These are phyloP conservation scores for Bambusicola thoracicus DNA, from an alignment of 2,113 vertebrate genomes.

Conservation along the genomic window DNA sequence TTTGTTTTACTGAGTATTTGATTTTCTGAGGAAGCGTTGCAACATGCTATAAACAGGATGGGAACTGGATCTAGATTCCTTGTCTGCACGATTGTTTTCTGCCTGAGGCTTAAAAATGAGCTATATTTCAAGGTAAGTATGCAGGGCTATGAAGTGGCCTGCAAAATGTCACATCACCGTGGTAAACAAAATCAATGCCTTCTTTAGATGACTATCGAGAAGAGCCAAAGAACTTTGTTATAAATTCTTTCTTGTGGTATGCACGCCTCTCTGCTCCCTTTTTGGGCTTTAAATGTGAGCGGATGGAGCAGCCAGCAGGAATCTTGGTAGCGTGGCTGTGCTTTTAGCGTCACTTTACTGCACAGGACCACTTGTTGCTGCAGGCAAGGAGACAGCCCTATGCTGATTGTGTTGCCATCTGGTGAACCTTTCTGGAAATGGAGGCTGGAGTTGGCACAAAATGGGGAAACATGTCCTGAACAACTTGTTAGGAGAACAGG, in stretches of 20 bases:
- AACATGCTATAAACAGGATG: background rate
- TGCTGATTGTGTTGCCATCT: background rate
- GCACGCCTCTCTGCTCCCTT: background rate
- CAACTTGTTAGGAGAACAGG: background rate
- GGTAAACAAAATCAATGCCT: conserved; percentile 31
- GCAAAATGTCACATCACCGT: background rate
- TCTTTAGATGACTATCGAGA: background rate
- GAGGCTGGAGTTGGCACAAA: background rate
- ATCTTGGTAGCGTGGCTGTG: background rate
- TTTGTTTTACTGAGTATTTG: conserved; percentile 12
- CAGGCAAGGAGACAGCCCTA: background rate
- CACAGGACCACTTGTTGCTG: background rate
- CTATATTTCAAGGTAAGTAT: conserved; percentile 7
- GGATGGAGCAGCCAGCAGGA: background rate
- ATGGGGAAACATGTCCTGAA: background rate
- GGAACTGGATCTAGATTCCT: background rate
- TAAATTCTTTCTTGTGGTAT: conserved; percentile 21
- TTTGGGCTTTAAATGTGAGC: accelerated
- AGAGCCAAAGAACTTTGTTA: conserved; percentile 20
- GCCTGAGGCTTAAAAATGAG: background rate
- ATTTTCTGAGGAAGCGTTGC: background rate
- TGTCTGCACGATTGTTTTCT: background rate
- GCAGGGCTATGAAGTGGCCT: conserved; percentile 7
- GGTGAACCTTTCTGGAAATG: accelerated
- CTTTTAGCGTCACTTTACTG: background rate